Conservation (phyloP, 2,888 invertebrate species). For the Apodemia mormo region DNA sequence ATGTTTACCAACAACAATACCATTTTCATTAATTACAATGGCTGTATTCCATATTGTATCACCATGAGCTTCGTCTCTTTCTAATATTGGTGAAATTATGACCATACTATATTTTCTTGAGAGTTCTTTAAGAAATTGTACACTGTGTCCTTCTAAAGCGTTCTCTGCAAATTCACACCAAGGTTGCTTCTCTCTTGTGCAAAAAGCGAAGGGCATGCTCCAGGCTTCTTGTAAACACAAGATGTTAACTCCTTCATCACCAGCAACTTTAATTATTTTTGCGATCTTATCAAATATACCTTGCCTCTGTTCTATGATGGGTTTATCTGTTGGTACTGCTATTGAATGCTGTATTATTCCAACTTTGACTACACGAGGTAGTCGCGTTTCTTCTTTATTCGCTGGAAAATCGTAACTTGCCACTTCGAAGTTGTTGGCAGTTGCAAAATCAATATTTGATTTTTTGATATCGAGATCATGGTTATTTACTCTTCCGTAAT, state of each 20-base stretch:
- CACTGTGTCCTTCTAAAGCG: conserved; percentile 92
- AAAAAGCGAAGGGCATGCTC: conserved; percentile 99
- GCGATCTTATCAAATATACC: conserved; percentile 89
- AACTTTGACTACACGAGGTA: conserved; percentile 87
- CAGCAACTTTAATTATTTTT: conserved; percentile 89
- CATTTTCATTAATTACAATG: conserved; percentile 94
- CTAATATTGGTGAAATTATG: conserved; percentile 96
- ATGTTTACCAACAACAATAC: conserved; percentile 94
- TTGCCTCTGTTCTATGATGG: conserved; percentile 88
- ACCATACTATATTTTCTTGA: conserved; percentile 94
- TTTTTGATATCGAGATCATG: conserved; percentile 75
- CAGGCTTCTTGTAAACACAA: conserved; percentile 98
- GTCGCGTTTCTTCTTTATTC: conserved; percentile 85
- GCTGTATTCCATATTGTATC: conserved; percentile 98
- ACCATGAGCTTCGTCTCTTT: conserved; percentile 92
- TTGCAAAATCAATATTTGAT: conserved; percentile 68
- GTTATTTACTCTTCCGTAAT: conserved; percentile 88
- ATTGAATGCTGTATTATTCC: conserved; percentile 95
- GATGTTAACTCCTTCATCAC: conserved; percentile 90
- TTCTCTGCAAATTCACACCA: conserved; percentile 99
- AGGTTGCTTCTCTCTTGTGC: conserved; percentile 96
- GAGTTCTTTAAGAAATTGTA: conserved; percentile 88
- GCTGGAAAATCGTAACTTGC: conserved; percentile 88
- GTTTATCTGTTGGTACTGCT: conserved; percentile 87
- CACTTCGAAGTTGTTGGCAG: conserved; percentile 85